Base-by-base conservation (phyloP, 2,797 vertebrate species). In the Myotis pilosus region DNA sequence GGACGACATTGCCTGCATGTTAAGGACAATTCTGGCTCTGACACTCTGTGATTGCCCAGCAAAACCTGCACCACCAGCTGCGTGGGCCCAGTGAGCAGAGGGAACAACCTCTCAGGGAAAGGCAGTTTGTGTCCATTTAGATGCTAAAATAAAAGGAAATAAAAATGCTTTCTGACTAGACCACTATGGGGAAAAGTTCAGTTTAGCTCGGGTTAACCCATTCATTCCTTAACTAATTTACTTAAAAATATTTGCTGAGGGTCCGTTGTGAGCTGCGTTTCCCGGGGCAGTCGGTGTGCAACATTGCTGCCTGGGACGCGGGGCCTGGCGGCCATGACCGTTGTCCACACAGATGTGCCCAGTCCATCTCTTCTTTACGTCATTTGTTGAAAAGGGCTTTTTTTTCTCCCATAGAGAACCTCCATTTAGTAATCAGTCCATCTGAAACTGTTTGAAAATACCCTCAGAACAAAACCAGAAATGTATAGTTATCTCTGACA, bases 401-500 rank as follows among this genome's bases (percentile, higher is more conserved):
- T 44, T 36, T 20, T 49, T 78, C 23, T 87, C 23, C n/a, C 55
- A 57, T 44, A 41, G 44, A 66, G 30, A 88, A 36, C 19, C 16
- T 86, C 51, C 13, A 3, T 71, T 91, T 82, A 69, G 60, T 53
- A 71, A 79, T 47, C 51, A 85, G 69, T 22, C 60, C 57, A 92
- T 86, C 82, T 91, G 51, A 95, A 94, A 83, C 62, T 53, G 28
- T 93, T 95, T 72, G 80, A 62, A 94, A 95, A 71, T 17, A 6
- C 25, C 68, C 53, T 89, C 47, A 68, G 71, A 81, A 89, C 41
- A 92, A 94, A 95, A 85, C 7, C 57, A 66, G 62, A 91, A 92
- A 92, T 91, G 41, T 85, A 75, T 28, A 76, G 41, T 75, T 92
- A 15, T 86, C 62, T 94, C 47, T 81, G 86, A 75, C 30, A 86